Base-by-base conservation (phyloP, 2,888 invertebrate species). In the Lasius platythorax region DNA sequence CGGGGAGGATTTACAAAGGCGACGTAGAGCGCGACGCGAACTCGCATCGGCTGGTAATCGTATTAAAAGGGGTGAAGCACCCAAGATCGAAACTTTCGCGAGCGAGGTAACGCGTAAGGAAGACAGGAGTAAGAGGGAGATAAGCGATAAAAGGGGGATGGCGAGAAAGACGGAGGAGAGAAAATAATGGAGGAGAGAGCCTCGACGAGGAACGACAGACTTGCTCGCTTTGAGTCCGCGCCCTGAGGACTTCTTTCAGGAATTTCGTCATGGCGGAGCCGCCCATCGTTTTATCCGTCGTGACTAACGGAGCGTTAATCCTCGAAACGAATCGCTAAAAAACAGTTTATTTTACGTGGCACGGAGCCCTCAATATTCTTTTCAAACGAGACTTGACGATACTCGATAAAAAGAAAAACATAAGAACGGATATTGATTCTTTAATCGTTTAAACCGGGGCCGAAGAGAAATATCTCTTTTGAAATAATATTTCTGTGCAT, bases 281-380 rank as follows among this genome's bases (percentile, higher is more conserved):
- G 85, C 82, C 84, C 85, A 87, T 87, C 79, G 87, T 89, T 88
- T 87, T 88, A 87, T 88, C 87, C 89, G 67, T 73, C 89, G 86
- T 89, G 88, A 84, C 88, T 90, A 87, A 88, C 91, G 91, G 91
- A 92, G 91, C 92, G 90, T 92, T 92, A 92, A 91, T 91, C 91
- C 91, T 91, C 83, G 87, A 89, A 92, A 90, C 89, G 91, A 88
- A 87, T 90, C 87, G 79, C 88, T 91, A 90, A 90, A 92, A 92
- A 91, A 88, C 88, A 90, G 90, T 92, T 92, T 92, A 91, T 92
- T 87, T 88, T 79, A 79, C 83, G 74, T 83, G 56, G 75, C 82
- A 72, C 79, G 68, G 43, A 37, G 63, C 82, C 74, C 81, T 87
- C 72, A 84, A 86, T 88, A 90, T 79, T 79, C 79, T 61, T 72